Conservation (phyloP, 2,113 vertebrate genomes). For the Mirounga angustirostris region DNA sequence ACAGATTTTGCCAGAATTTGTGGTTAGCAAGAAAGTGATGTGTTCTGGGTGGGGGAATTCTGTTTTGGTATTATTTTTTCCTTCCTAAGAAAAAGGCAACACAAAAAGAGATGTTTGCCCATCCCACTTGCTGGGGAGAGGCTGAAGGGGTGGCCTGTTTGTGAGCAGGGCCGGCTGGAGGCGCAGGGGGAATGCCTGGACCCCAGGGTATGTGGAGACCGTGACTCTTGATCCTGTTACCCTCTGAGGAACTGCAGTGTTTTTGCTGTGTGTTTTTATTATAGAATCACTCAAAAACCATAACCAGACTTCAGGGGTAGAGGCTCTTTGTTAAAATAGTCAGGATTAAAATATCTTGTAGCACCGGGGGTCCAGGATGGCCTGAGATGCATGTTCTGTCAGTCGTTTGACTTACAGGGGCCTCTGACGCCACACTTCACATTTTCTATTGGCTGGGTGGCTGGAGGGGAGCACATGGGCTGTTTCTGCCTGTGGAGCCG, state of each 20-base stretch:
- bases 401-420: neutral
- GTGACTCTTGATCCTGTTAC: rapidly evolving
- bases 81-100: conserved; percentile 65
- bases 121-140: neutral
- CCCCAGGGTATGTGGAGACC: neutral
- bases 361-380: rapidly evolving
- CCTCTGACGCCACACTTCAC: rapidly evolving
- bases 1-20: conserved; percentile 63
- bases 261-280: rapidly evolving
- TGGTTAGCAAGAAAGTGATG: conserved; percentile 69
- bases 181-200: neutral
- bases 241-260: neutral
- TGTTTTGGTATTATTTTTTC: conserved; percentile 55
- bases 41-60: conserved; percentile 71
- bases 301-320: neutral
- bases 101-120: neutral
- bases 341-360: rapidly evolving
- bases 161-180: neutral
- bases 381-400: neutral
- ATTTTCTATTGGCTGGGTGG: neutral
- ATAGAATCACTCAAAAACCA: neutral
- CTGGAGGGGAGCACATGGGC: neutral
- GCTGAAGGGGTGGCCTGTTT: neutral
- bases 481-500: neutral
- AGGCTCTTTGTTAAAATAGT: neutral